These are phyloP conservation scores for Tachina lurida DNA, from an alignment of 2,888 invertebrate species.

Conservation along the genomic window DNA sequence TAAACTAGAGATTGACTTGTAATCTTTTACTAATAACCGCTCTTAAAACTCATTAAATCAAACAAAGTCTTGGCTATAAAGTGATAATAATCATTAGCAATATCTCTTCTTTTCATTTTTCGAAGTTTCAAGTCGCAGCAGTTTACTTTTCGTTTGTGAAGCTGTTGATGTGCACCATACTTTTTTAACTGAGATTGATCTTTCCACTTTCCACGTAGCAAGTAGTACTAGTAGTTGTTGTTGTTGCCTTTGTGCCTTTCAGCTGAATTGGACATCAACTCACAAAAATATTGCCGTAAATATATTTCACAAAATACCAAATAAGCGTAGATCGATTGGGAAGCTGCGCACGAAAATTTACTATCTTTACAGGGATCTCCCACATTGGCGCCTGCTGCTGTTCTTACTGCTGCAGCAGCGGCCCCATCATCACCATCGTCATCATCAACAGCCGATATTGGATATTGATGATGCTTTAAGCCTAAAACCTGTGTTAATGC, in stretches of 20 bases:
- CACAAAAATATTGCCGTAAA: conserved; percentile 52
- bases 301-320: conserved; percentile 64
- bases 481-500: conserved; percentile 68
- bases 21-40: conserved; percentile 71
- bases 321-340: conserved; percentile 70
- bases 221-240: conserved; percentile 29
- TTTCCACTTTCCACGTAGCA: conserved; percentile 70
- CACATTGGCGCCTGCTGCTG: conserved; percentile 73
- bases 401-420: conserved; percentile 27
- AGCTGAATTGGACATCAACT: conserved; percentile 60
- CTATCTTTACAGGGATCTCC: conserved; percentile 72
- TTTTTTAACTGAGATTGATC: conserved; percentile 69
- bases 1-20: conserved; percentile 69
- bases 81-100: conserved; percentile 66
- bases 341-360: conserved; percentile 69
- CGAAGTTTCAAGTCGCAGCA: conserved; percentile 45
- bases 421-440: conserved; percentile 23
- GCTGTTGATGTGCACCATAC: conserved; percentile 52
- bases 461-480: conserved; percentile 50
- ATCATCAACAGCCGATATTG: conserved; percentile 51
- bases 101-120: conserved; percentile 49
- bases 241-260: conserved; percentile 32
- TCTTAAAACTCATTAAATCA: conserved; percentile 70
- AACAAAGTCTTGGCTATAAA: conserved; percentile 64
- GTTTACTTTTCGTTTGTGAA: conserved; percentile 16